A percentile compares a stretch with the other conserved stretches of the same genome.
These are phyloP conservation scores for Halichoeres trimaculatus DNA, from an alignment of 2,113 vertebrate species.

Conservation along the genomic window DNA sequence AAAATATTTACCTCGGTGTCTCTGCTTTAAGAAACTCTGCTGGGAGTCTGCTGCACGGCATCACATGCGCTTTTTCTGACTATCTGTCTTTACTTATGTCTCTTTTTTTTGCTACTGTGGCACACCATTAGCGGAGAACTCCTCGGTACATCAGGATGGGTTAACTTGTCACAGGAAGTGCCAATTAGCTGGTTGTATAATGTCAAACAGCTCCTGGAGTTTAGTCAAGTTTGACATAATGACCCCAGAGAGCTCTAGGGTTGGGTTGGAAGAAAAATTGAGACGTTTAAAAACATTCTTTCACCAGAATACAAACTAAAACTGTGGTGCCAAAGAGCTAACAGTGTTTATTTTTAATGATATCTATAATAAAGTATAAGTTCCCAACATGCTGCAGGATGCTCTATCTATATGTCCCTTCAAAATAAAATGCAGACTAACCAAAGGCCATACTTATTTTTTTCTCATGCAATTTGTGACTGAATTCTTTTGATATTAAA, in stretches of 20 bases:
- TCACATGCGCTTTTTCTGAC: constrained; percentile 12
- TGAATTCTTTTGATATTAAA: too few relatives aligned
- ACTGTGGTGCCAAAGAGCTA: too few relatives aligned
- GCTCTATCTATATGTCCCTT: too few relatives aligned
- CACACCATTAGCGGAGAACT: neutral
- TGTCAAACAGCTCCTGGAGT: neutral
- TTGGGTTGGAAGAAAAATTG: neutral
- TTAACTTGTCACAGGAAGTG: neutral
- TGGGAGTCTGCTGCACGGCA: constrained; percentile 37
- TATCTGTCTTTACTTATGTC: neutral
- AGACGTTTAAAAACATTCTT: neutral
- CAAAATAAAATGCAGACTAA: too few relatives aligned
- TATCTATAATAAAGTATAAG: too few relatives aligned
- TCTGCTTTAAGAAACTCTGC: constrained; percentile 33
- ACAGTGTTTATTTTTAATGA: too few relatives aligned
- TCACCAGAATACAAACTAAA: neutral
- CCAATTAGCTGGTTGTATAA: neutral
- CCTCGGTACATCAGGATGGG: neutral
- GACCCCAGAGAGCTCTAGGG: neutral
- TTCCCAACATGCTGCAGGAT: too few relatives aligned
- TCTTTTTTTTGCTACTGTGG: neutral
- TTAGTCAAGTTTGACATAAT: neutral
- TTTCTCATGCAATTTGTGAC: too few relatives aligned
- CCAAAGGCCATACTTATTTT: too few relatives aligned
- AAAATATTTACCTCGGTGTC: constrained; percentile 71